Evolutionary conservation across 2,113 vertebrate species (phyloP).

Genomic region (Alligator sinensis): DNA sequence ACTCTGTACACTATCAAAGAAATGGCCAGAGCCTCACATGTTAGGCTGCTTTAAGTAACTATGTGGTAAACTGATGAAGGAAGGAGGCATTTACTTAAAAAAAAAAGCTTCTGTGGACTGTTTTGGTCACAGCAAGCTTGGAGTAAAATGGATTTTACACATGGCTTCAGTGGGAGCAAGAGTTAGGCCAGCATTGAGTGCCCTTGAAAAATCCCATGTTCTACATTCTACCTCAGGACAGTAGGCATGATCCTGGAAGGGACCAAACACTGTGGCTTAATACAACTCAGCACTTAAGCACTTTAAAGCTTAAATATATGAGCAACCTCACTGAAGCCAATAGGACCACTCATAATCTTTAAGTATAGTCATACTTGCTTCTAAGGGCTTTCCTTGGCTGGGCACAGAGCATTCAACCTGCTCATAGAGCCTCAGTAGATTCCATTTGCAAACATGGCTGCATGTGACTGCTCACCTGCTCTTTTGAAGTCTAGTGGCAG

Average conservation of each 20-base stretch:
- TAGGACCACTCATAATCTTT: not conserved
- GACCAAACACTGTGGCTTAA: not conserved
- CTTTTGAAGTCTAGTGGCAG: not conserved
- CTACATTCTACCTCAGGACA: not conserved
- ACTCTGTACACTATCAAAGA: not conserved
- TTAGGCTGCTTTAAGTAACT: not conserved
- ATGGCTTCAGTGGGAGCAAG: not conserved
- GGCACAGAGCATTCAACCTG: not conserved
- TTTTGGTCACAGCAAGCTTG: not conserved
- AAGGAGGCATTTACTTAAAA: not conserved
- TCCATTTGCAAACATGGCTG: not conserved
- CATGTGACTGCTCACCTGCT: rapidly evolving
- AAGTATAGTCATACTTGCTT: not conserved
- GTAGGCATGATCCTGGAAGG: not conserved
- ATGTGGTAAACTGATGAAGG: not conserved
- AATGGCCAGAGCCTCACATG: not conserved
- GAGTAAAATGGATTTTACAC: not conserved
- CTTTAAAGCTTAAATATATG: not conserved
- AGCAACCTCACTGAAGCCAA: rapidly evolving
- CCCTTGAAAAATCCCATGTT: not conserved
- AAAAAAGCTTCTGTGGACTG: not conserved
- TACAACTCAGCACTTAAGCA: not conserved
- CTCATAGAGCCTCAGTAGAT: not conserved
- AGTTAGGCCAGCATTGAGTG: not conserved
- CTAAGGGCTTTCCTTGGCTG: not conserved